Conservation (phyloP, 2,797 vertebrate genomes). For the Pempheris klunzingeri region DNA sequence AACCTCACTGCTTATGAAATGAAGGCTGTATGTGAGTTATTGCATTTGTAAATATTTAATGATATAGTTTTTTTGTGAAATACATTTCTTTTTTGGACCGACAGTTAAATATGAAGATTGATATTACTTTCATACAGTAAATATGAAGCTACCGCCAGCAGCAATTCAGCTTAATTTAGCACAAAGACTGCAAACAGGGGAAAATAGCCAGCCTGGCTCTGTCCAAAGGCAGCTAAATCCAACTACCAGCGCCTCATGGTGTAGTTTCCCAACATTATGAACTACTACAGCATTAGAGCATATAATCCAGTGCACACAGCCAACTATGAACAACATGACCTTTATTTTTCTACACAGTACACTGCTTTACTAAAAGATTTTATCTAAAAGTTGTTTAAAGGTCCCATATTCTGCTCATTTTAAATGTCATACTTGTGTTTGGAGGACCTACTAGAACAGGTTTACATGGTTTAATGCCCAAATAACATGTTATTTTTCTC, state of each 20-base stretch:
- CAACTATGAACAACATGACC: slow-evolving; percentile 12
- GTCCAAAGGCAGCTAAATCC: neutral
- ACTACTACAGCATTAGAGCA: neutral
- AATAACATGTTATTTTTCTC: too few relatives aligned
- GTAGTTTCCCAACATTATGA: neutral
- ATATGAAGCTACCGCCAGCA: neutral
- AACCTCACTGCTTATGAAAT: neutral
- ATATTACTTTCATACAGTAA: neutral
- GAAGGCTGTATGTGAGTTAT: neutral
- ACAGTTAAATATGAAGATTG: neutral
- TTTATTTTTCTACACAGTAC: slow-evolving; percentile 6
- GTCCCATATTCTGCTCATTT: too few relatives aligned
- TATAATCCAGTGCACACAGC: slow-evolving; percentile 7
- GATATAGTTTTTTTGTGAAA: slow-evolving; percentile 1
- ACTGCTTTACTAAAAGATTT: slow-evolving; percentile 11
- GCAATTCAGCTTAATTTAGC: neutral
- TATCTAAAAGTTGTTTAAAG: neutral
- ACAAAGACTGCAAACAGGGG: slow-evolving; percentile 2
- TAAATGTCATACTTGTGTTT: too few relatives aligned
- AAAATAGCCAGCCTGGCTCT: slow-evolving; percentile 6
- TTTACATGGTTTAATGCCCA: too few relatives aligned
- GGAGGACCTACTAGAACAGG: too few relatives aligned
- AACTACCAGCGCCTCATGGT: neutral
- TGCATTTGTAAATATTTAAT: neutral
- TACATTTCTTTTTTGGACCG: neutral